These are phyloP conservation scores for Drosophila phalerata DNA, from an alignment of 2,888 invertebrate genomes.

Conservation along the genomic window DNA sequence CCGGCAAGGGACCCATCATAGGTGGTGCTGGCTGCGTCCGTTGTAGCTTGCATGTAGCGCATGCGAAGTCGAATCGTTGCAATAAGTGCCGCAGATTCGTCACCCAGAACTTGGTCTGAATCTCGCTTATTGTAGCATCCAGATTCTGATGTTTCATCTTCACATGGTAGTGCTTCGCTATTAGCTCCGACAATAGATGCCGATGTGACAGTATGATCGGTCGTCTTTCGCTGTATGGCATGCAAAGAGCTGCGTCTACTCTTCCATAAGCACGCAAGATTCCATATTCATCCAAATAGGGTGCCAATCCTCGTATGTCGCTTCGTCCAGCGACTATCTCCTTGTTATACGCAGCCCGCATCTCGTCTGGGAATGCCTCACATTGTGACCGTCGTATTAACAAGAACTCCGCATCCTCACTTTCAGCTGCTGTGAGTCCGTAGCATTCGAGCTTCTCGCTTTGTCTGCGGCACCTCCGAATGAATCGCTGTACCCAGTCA, in stretches of 20 bases:
- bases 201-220: not conserved
- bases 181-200: not conserved
- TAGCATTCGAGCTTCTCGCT: too few relatives aligned
- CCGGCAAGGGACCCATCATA: not conserved
- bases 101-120: not conserved
- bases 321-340: not conserved
- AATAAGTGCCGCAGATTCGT: not conserved
- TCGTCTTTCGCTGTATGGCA: too few relatives aligned
- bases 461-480: too few relatives aligned
- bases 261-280: not conserved
- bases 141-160: constrained; percentile 2
- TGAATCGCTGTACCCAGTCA: too few relatives aligned
- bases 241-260: too few relatives aligned
- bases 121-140: not conserved
- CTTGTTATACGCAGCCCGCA: not conserved
- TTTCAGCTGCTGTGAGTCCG: too few relatives aligned
- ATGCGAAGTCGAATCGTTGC: not conserved
- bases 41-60: not conserved
- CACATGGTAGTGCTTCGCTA: not conserved
- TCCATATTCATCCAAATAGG: not conserved
- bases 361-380: not conserved
- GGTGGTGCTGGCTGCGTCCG: not conserved
- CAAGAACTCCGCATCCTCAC: too few relatives aligned
- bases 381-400: not conserved
- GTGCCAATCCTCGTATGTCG: not conserved